phyloP scores from a whole-genome alignment of 2,797 vertebrate genomes.

The Pangasius larnaudii region DNA sequence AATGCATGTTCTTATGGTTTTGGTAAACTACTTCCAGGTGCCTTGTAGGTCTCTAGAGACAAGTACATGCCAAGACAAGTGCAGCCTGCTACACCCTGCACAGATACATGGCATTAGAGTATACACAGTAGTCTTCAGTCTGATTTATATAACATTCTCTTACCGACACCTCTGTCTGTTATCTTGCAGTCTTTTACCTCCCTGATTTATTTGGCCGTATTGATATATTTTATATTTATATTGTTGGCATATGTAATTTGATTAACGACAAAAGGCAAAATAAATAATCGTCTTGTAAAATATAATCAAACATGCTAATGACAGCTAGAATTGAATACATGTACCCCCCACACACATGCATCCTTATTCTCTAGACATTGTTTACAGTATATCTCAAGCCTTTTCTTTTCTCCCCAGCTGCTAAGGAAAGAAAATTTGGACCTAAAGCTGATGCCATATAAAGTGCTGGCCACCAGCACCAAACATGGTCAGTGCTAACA shows the following conservation, averaged over 20 bases:
- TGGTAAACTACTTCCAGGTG: not conserved
- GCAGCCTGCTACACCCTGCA: not conserved
- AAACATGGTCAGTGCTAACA: constrained; percentile 85
- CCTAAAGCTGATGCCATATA: constrained; percentile 96
- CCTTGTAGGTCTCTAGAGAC: not conserved
- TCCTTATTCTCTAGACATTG: not conserved
- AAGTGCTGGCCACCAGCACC: constrained; percentile 96
- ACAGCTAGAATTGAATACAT: no score
- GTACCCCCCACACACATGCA: not conserved
- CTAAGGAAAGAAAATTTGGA: constrained; percentile 96
- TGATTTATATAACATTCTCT: not conserved
- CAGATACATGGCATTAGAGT: not conserved
- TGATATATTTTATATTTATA: not conserved
- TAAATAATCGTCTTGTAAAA: not conserved
- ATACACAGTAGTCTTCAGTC: not conserved
- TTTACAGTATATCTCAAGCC: not conserved
- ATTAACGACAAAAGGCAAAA: not conserved
- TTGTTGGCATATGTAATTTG: not conserved
- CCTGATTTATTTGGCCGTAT: not conserved
- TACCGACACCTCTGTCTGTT: not conserved
- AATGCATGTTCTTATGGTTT: not conserved
- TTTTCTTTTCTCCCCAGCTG: constrained; percentile 72
- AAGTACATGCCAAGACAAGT: not conserved
- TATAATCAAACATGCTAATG: not conserved
- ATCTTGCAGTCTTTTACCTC: not conserved